A percentile compares a stretch with the other conserved stretches of the same genome.
Evolutionary conservation across 2,113 vertebrate genomes (phyloP).

Genomic region (Apus apus): DNA sequence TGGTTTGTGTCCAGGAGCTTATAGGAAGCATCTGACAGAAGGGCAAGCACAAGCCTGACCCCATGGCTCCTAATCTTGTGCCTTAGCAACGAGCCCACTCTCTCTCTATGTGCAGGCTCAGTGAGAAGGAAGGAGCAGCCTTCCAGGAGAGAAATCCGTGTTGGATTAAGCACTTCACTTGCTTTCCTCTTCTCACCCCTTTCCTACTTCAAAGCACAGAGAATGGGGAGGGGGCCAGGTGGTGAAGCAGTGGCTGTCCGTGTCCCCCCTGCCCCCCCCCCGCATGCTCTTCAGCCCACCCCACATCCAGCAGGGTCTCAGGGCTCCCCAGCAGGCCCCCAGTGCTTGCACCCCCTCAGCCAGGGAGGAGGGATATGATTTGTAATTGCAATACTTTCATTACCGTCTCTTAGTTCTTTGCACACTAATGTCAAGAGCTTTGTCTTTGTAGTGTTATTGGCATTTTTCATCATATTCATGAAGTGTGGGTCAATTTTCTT

Average conservation of each 20-base stretch:
- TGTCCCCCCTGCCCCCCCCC: no score
- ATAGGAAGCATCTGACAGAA: neutral
- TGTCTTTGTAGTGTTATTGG: conserved; percentile 88
- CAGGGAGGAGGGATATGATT: conserved; percentile 69
- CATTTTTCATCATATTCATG: conserved; percentile 92
- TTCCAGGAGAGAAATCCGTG: neutral
- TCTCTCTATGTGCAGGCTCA: neutral
- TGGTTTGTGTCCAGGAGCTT: neutral
- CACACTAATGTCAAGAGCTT: conserved; percentile 85
- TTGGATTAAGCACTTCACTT: neutral
- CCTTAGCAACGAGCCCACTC: conserved; percentile 2
- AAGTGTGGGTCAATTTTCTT: conserved; percentile 90
- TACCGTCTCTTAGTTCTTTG: conserved; percentile 80
- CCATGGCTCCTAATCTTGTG: neutral
- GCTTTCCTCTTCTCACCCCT: neutral
- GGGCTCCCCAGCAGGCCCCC: neutral
- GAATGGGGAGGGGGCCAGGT: neutral
- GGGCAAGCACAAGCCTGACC: neutral
- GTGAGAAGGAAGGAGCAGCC: neutral
- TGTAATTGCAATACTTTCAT: conserved; percentile 85
- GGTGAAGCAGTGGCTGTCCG: neutral
- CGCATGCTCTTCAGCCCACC: neutral
- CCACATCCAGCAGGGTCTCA: neutral
- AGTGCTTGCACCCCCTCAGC: neutral
- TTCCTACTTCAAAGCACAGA: neutral